These are phyloP conservation scores for Acleris sparsana DNA, from an alignment of 2,888 invertebrate genomes.

Conservation along the genomic window DNA sequence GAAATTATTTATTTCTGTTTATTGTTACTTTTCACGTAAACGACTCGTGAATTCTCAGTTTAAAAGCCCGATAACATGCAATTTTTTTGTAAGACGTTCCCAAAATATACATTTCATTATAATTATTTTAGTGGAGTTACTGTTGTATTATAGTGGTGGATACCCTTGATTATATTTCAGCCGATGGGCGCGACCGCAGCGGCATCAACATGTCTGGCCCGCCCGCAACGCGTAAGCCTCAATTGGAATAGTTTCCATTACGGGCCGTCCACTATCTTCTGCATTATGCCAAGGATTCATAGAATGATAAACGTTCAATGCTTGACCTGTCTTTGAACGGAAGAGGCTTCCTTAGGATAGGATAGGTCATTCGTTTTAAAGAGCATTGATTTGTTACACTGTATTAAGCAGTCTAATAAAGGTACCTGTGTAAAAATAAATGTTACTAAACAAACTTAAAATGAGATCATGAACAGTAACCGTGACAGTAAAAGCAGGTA, in stretches of 20 bases:
- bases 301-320: neutral
- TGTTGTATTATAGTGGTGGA: constrained; percentile 1
- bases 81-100: too few relatives aligned
- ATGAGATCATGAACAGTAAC: constrained; percentile 1
- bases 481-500: constrained; percentile 18
- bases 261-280: constrained; percentile 13
- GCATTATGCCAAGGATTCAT: neutral
- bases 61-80: too few relatives aligned
- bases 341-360: too few relatives aligned
- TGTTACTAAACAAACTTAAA: neutral
- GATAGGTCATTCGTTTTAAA: too few relatives aligned
- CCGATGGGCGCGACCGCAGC: constrained; percentile 26
- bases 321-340: too few relatives aligned
- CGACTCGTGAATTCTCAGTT: too few relatives aligned
- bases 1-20: too few relatives aligned
- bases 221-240: constrained; percentile 26
- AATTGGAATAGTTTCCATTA: constrained; percentile 34
- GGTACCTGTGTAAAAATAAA: neutral
- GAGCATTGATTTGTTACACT: too few relatives aligned
- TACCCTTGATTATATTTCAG: constrained; percentile 34
- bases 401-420: too few relatives aligned
- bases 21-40: too few relatives aligned
- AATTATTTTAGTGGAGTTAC: too few relatives aligned
- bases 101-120: too few relatives aligned
- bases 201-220: constrained; percentile 32